Percentiles rank a stretch among this genome's conserved stretches.
Conservation (phyloP, 1,140 invertebrate genomes). For the Zaprionus taronus region DNA sequence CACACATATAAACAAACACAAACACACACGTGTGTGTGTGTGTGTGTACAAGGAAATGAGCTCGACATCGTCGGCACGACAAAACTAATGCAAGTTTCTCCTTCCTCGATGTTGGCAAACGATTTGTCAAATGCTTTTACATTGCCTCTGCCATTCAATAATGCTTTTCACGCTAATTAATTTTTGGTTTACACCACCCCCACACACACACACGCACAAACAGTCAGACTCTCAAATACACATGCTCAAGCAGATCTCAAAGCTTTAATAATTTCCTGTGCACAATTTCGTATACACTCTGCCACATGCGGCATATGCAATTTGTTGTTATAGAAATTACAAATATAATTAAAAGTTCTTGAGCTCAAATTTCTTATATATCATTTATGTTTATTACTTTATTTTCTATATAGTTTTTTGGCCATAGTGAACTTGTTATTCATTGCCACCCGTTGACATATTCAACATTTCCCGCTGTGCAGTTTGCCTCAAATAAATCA, state of each 20-base stretch:
- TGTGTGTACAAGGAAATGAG: conserved; percentile 64
- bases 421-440: conserved; percentile 56
- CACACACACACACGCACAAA: conserved; percentile 38
- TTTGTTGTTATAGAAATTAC: background rate
- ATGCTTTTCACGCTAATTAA: conserved; percentile 83
- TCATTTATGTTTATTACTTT: conserved; percentile 20
- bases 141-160: conserved; percentile 58
- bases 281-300: conserved; percentile 20
- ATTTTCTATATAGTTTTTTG: conserved; percentile 15
- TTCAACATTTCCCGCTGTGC: conserved; percentile 70
- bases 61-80: conserved; percentile 38
- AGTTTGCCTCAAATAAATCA: conserved; percentile 74
- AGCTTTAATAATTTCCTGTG: conserved; percentile 69
- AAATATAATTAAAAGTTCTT: background rate
- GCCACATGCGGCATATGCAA: background rate
- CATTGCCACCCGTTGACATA: conserved; percentile 46
- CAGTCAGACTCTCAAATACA: conserved; percentile 21
- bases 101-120: conserved; percentile 7
- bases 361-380: background rate
- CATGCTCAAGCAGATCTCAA: conserved; percentile 11
- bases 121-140: conserved; percentile 54
- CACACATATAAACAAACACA: conserved; percentile 25
- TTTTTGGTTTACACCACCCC: conserved; percentile 60
- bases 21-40: conserved; percentile 1
- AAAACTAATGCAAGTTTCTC: conserved; percentile 80